Evolutionary conservation across 2,888 invertebrate genomes (phyloP).

Genomic region (Alsophila aescularia): DNA sequence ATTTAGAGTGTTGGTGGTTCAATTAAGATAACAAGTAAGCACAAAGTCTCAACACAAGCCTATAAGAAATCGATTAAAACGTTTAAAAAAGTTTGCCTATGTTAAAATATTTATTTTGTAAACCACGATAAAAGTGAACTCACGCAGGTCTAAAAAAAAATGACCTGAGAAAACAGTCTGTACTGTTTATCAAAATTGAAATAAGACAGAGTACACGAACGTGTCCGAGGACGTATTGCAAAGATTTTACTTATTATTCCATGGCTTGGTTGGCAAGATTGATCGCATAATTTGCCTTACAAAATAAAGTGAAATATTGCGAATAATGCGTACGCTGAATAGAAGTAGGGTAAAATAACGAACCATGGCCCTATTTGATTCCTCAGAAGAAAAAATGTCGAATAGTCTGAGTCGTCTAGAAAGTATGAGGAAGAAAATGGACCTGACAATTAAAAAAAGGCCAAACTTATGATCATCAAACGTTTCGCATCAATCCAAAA

Average conservation of each 20-base stretch:
- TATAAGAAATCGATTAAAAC: no score
- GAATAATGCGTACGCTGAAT: slow-evolving; percentile 6
- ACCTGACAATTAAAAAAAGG: no score
- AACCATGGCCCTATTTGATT: background rate
- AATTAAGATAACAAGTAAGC: background rate
- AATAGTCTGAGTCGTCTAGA: no score
- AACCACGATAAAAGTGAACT: background rate
- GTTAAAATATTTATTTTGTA: no score
- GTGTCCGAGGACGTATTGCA: slow-evolving; percentile 12
- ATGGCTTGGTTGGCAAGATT: slow-evolving; percentile 13
- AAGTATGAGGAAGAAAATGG: no score
- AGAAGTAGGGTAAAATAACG: background rate
- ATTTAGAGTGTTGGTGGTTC: slow-evolving; percentile 7
- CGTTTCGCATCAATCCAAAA: no score
- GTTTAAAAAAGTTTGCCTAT: no score
- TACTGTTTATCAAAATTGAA: slow-evolving; percentile 4
- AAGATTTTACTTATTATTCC: slow-evolving; percentile 14
- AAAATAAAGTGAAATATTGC: slow-evolving; percentile 9
- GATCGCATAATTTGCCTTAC: slow-evolving; percentile 22
- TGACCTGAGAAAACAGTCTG: background rate
- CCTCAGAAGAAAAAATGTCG: no score
- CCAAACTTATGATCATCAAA: no score
- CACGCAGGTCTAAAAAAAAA: background rate
- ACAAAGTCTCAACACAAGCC: background rate
- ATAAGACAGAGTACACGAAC: slow-evolving; percentile 3